Evolutionary conservation across 1,140 invertebrate species (phyloP).

Genomic region (Venturia canescens): DNA sequence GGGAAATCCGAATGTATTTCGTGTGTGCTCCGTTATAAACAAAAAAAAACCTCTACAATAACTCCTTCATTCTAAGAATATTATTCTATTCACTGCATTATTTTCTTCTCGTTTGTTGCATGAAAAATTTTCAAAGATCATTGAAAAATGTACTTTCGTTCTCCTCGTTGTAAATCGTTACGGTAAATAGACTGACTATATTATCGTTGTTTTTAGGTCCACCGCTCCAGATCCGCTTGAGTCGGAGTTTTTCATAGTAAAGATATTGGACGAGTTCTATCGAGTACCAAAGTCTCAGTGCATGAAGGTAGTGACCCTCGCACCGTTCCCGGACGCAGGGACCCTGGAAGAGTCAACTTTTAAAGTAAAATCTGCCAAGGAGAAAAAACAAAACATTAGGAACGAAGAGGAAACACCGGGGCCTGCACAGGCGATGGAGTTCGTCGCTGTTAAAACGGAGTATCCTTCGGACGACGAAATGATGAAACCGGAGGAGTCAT

Average conservation of each 20-base stretch:
- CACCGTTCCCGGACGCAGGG: background rate
- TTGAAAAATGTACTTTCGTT: background rate
- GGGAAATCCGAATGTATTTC: too few species aligned
- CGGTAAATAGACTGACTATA: background rate
- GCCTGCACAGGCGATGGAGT: background rate
- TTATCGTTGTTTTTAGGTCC: constrained; percentile 33
- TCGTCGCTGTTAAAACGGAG: background rate
- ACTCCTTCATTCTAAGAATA: too few species aligned
- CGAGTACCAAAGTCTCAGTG: constrained; percentile 24
- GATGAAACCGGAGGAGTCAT: background rate
- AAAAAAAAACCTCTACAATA: too few species aligned
- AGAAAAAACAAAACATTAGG: background rate
- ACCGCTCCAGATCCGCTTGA: constrained; percentile 10
- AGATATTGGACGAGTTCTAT: constrained; percentile 31
- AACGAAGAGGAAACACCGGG: background rate
- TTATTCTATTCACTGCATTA: too few species aligned
- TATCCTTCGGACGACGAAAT: constrained; percentile 1
- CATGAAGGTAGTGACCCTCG: background rate
- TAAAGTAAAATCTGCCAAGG: background rate
- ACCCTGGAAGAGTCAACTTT: background rate
- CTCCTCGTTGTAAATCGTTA: too few species aligned
- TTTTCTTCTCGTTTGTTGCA: background rate
- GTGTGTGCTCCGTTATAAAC: too few species aligned
- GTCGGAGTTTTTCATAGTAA: background rate
- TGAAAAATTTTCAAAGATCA: background rate